Conservation (phyloP, 2,113 vertebrate genomes). For the Genyomyrus donnyi region DNA sequence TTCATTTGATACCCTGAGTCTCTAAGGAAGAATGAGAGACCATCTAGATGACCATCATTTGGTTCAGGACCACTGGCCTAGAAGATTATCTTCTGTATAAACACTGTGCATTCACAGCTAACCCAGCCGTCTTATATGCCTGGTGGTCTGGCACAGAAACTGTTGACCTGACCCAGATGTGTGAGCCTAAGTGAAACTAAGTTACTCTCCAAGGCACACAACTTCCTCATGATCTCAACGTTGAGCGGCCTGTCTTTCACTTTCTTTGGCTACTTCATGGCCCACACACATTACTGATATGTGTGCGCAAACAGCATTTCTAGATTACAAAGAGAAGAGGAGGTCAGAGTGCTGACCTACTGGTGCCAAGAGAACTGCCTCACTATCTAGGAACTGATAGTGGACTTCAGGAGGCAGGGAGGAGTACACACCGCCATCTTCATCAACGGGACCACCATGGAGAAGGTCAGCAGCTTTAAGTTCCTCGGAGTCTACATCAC, state of each 20-base stretch:
- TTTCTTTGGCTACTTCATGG: background rate
- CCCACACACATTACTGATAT: background rate
- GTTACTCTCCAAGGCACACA: background rate
- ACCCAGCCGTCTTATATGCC: background rate
- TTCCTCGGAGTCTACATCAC: too few relatives aligned
- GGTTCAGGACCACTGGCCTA: background rate
- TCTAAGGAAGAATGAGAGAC: background rate
- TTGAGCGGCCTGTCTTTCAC: background rate
- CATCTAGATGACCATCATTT: background rate
- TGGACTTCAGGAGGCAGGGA: too few relatives aligned
- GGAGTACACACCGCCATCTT: too few relatives aligned
- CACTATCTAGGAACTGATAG: too few relatives aligned
- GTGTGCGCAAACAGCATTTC: background rate
- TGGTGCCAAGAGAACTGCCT: too few relatives aligned
- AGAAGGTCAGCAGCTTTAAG: too few relatives aligned
- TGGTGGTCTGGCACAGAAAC: background rate
- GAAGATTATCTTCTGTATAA: constrained; percentile 9
- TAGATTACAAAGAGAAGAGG: background rate
- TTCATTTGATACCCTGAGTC: background rate
- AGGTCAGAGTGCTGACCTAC: too few relatives aligned
- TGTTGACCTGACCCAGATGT: constrained; percentile 4
- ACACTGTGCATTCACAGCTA: background rate
- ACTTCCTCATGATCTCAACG: background rate
- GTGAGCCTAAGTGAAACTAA: background rate
- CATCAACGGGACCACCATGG: too few relatives aligned